phyloP scores from a whole-genome alignment of 2,113 vertebrate species.

The Cheirogaleus medius region DNA sequence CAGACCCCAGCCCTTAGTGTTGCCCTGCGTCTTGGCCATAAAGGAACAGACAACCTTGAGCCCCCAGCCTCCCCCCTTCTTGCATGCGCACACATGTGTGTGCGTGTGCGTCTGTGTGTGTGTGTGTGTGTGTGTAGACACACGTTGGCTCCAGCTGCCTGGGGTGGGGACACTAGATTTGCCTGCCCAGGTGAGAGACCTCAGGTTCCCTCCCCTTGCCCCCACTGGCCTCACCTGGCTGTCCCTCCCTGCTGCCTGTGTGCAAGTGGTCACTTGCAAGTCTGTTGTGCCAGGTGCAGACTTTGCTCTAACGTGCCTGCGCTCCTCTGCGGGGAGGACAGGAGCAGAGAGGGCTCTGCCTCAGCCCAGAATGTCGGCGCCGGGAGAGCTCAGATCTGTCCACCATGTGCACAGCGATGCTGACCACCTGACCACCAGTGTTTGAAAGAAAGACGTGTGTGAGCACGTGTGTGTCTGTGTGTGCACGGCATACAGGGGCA shows the following conservation, averaged over 20 bases:
- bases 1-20: too few species aligned
- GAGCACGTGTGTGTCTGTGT: accelerated
- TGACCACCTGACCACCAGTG: accelerated
- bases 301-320: background rate
- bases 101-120: background rate
- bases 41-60: background rate
- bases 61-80: background rate
- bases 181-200: background rate
- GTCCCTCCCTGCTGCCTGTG: background rate
- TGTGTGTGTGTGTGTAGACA: background rate
- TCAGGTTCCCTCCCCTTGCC: too few species aligned
- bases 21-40: background rate
- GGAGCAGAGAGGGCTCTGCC: background rate
- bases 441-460: background rate
- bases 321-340: background rate
- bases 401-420: background rate
- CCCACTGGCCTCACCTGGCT: background rate
- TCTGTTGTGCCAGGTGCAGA: background rate
- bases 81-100: background rate
- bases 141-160: background rate
- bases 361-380: background rate
- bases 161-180: background rate
- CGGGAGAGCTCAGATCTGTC: background rate
- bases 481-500: too few species aligned
- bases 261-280: background rate